Percentiles rank a stretch among this genome's conserved stretches.
Evolutionary conservation across 2,113 vertebrate species (phyloP).

Genomic region (Lutjanus erythropterus): DNA sequence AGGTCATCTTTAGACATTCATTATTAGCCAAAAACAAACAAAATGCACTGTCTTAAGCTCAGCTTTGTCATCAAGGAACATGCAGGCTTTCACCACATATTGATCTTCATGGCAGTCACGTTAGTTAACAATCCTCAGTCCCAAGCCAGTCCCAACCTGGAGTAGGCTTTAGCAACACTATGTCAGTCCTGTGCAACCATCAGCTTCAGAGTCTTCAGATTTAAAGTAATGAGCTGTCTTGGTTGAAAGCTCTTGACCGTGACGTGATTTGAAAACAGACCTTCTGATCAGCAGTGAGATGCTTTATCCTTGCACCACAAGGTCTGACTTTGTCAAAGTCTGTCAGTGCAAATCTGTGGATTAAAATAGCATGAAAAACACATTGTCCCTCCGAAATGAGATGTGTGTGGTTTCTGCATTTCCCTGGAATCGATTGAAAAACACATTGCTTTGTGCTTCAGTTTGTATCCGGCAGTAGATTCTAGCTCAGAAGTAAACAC

Average conservation of each 20-base stretch:
- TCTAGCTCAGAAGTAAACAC: slow-evolving; percentile 12
- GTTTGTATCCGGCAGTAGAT: not conserved
- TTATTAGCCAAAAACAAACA: not conserved
- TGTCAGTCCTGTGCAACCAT: slow-evolving; percentile 5
- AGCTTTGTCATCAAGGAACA: slow-evolving; percentile 4
- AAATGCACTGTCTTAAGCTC: not conserved
- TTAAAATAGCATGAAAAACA: slow-evolving; percentile 8
- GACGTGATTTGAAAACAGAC: not conserved
- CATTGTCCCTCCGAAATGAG: not conserved
- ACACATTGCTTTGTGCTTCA: not conserved
- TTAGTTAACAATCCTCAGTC: not conserved
- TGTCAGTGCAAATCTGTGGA: not conserved
- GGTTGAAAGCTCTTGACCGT: not conserved
- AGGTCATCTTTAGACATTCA: not conserved
- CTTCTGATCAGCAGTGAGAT: not conserved
- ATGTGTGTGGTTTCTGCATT: slow-evolving; percentile 9
- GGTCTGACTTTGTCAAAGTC: not conserved
- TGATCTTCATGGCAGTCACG: slow-evolving; percentile 1
- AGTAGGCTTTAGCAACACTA: not conserved
- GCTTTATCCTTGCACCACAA: not conserved
- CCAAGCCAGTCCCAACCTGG: too few species aligned
- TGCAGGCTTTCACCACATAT: not conserved
- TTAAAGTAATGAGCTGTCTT: not conserved
- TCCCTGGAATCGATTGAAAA: not conserved
- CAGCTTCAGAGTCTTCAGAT: not conserved